Percentiles rank a stretch among this genome's conserved stretches.
These are phyloP conservation scores for Gryllus longicercus DNA, from an alignment of 2,888 invertebrate species.

Conservation along the genomic window DNA sequence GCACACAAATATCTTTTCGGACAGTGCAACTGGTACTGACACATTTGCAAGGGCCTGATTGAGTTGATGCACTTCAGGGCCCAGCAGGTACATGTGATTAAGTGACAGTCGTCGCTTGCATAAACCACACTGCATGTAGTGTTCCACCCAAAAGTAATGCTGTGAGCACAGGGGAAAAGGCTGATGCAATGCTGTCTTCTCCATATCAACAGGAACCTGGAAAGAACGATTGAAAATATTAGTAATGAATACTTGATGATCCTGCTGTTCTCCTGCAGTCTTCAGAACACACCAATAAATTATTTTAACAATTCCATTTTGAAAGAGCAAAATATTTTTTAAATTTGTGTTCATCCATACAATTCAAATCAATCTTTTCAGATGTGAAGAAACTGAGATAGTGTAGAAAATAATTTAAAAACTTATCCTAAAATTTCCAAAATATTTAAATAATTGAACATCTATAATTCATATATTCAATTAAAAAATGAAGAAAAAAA, in stretches of 20 bases:
- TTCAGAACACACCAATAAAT: neutral
- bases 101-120: conserved; percentile 72
- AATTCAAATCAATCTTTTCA: too few relatives aligned
- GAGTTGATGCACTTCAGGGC: conserved; percentile 54
- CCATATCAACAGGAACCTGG: conserved; percentile 49
- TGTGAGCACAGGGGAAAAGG: conserved; percentile 63
- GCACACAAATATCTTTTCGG: conserved; percentile 71
- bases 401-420: too few relatives aligned
- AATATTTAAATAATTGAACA: too few relatives aligned
- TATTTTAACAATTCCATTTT: too few relatives aligned
- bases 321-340: too few relatives aligned
- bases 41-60: conserved; percentile 56
- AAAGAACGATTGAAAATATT: conserved; percentile 31
- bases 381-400: too few relatives aligned
- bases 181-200: conserved; percentile 42
- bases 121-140: conserved; percentile 71
- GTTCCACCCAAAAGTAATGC: conserved; percentile 68
- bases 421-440: too few relatives aligned
- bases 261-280: neutral
- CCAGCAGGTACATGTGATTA: conserved; percentile 67
- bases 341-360: too few relatives aligned
- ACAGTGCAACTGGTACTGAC: conserved; percentile 65
- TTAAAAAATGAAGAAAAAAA: too few relatives aligned
- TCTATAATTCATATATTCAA: too few relatives aligned
- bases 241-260: conserved; percentile 21